Evolutionary conservation across 2,888 invertebrate genomes (phyloP), one percentile per base, ranked within the genome.

Genomic region (Meiosimyza platycephala): DNA sequence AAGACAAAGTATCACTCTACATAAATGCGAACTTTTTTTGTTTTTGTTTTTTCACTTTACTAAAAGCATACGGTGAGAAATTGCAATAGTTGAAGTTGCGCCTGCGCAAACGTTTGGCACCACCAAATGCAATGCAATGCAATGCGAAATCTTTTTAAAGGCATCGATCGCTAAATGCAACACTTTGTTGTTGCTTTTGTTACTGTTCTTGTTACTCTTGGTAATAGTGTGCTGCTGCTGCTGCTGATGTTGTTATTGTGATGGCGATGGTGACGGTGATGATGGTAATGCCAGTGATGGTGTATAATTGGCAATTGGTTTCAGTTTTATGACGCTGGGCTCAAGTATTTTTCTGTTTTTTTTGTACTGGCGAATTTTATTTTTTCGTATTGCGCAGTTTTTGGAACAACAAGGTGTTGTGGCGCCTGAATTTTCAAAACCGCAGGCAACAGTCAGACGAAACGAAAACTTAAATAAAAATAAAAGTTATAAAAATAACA

Each of bases 261-360:
- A 40, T 40, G 40, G 40, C 40, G 28, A 57, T 28, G 57, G 22
- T 28, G 15, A 28, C 57, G 47, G 16, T 62, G 62, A 33, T 40
- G 59, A 48, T 57, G 60, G 15, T 70, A 40, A 13, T 64, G 64
- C n/a, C 65, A n/a, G 57, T 66, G 57, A 50, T 65, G 66, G 68
- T 40, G 67, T 22, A 52, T 28, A 52, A 65, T 52, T 65, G 65
- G 47, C 57, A 67, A 67, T 67, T 67, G 66, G 66, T 77, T 77
- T 79, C 78, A 77, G 64, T 79, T 82, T 82, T 81, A 81, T 82
- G 82, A 82, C 78, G 80, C 74, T 81, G 52, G 40, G 16, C 9
- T 54, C n/a, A 6, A 47, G 40, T 40, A 40, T 40, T 40, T 40
- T 9, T 63, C 47, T 47, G 51, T 22, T 69, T 65, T 69, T 65